These are phyloP conservation scores for Garrulus glandarius DNA, from an alignment of 2,797 vertebrate species.

Conservation along the genomic window DNA sequence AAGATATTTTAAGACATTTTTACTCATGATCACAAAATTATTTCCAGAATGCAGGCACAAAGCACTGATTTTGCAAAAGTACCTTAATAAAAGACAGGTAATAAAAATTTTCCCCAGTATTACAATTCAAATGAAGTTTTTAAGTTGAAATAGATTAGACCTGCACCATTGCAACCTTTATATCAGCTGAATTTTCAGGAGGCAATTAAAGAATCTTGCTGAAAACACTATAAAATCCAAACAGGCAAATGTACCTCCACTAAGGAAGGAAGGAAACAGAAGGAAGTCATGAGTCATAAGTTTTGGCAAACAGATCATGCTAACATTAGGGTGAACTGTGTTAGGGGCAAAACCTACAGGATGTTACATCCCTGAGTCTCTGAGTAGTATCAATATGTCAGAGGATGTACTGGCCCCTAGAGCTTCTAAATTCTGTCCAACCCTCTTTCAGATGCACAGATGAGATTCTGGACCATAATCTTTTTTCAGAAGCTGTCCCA, in stretches of 20 bases:
- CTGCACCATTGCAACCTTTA: neutral
- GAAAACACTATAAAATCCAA: neutral
- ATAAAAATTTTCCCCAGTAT: neutral
- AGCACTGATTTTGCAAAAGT: neutral
- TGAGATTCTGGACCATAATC: neutral
- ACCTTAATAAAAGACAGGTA: neutral
- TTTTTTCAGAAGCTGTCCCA: neutral
- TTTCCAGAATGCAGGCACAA: slow-evolving; percentile 7
- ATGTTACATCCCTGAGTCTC: neutral
- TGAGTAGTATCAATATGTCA: neutral
- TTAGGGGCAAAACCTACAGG: neutral
- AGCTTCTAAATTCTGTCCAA: neutral
- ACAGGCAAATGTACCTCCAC: neutral
- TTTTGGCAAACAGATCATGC: neutral
- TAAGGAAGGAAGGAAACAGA: slow-evolving; percentile 20
- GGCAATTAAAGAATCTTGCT: neutral
- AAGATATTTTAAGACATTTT: neutral
- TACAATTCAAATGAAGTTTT: neutral
- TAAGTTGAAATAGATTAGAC: neutral
- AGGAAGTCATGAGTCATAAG: neutral
- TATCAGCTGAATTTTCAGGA: neutral
- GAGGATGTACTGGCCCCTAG: neutral
- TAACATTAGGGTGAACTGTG: neutral
- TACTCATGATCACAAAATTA: neutral
- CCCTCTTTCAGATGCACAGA: neutral